Evolutionary conservation across 2,888 invertebrate species (phyloP).

Genomic region (Eristalis intricaria): DNA sequence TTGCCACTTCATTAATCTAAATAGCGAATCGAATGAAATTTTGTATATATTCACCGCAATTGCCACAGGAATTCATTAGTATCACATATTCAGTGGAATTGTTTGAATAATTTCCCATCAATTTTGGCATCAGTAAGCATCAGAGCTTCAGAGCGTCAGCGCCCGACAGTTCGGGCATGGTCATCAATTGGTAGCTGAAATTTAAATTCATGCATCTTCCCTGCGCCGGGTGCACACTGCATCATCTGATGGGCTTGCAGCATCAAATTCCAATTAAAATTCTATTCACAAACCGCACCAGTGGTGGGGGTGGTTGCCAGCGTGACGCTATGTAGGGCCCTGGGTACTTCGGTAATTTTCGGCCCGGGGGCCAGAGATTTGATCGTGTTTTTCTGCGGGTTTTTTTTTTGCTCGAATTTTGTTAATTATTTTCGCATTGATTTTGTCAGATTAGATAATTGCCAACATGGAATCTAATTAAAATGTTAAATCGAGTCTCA

Average conservation of each 20-base stretch:
- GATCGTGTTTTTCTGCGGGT: slow-evolving; percentile 6
- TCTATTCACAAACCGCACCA: slow-evolving; percentile 19
- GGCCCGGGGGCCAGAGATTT: neutral
- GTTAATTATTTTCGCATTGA: slow-evolving; percentile 45
- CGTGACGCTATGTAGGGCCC: too few species aligned
- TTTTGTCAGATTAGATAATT: slow-evolving; percentile 44
- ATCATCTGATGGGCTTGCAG: neutral
- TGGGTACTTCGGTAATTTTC: too few species aligned
- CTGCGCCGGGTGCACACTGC: neutral
- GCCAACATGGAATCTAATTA: slow-evolving; percentile 40
- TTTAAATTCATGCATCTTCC: neutral
- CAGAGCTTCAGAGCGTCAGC: neutral
- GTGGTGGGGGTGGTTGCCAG: neutral
- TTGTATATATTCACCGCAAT: neutral
- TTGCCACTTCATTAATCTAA: slow-evolving; percentile 15
- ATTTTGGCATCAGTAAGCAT: neutral
- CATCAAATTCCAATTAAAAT: slow-evolving; percentile 42
- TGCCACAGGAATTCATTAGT: slow-evolving; percentile 6
- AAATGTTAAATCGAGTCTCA: slow-evolving; percentile 17
- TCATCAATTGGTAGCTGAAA: neutral
- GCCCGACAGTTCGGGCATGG: too few species aligned
- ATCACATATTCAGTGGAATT: neutral
- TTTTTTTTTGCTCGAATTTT: slow-evolving; percentile 30
- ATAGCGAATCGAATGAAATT: slow-evolving; percentile 9
- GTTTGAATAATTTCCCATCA: slow-evolving; percentile 1